Evolutionary conservation across 2,888 invertebrate genomes (phyloP), one percentile per base, ranked within the genome.

Genomic region (Xanthorhoe designata): DNA sequence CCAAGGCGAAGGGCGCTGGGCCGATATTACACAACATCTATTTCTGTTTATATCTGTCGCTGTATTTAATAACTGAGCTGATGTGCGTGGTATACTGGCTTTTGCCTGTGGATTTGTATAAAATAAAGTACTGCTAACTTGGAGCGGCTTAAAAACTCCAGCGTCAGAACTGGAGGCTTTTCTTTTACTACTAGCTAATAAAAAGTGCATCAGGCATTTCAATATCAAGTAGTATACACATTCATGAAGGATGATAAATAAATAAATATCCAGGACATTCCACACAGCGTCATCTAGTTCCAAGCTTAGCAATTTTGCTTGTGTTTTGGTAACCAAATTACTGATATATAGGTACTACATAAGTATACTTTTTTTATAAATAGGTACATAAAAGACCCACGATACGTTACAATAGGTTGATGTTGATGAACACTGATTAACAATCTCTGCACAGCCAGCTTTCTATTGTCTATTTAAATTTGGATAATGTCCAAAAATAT

Each of bases 1-100:
- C 71, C 81, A 83, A 83, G 83, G 83, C 80, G 81, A 83, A 83
- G 83, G 83, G 82, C 82, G 72, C 74, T 80, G 81, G 81, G 78
- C 77, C 75, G 64, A 50, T 65, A 70, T 74, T 71, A 73, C 71
- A 69, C 66, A 71, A 70, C 61, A 15, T 65, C 72, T 77, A 77
- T 75, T 75, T 74, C 62, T 69, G 59, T 56, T 56, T 9, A 19
- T 53, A 69, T 68, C 61, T 42, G 13, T 42, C 3, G 13, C 35
- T 13, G 10, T 42, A 42, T 8, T 35, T 35, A 9, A 35, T 42
- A 42, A 13, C 13, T 42, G 38, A 13, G 2, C 24, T 24, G 24
- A 38, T 42, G 2, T 42, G 38, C 38, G 13, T 66, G 10, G 61
- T 4, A 5, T 57, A 55, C 55, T 59, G 55, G 51, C 53, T 15